Percentiles rank a stretch among this genome's conserved stretches.
Evolutionary conservation across 2,888 invertebrate genomes (phyloP).

Genomic region (Acrobasis consociella): DNA sequence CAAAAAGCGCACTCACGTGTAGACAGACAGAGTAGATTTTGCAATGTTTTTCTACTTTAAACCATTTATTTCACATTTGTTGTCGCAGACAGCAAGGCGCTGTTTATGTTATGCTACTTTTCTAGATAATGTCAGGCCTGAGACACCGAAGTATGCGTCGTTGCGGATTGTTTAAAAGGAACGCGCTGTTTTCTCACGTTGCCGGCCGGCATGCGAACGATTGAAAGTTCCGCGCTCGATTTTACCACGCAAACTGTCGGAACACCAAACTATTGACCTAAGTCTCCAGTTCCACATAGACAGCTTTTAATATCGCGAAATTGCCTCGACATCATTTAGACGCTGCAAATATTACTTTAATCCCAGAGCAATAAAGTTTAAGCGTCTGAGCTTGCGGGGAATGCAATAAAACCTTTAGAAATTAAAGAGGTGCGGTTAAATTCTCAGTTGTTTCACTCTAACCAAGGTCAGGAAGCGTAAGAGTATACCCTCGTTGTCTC

Average conservation of each 20-base stretch:
- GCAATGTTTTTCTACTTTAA: not conserved
- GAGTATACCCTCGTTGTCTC: conserved; percentile 61
- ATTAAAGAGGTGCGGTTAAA: conserved; percentile 67
- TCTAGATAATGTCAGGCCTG: not conserved
- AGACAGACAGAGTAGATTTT: conserved; percentile 13
- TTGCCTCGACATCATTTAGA: conserved; percentile 79
- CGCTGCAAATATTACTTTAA: conserved; percentile 82
- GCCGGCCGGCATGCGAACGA: conserved; percentile 65
- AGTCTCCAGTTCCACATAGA: conserved; percentile 67
- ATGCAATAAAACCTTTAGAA: conserved; percentile 81
- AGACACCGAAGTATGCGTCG: conserved; percentile 51
- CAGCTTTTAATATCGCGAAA: conserved; percentile 79
- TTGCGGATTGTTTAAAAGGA: conserved; percentile 66
- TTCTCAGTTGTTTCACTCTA: conserved; percentile 73
- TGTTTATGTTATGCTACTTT: conserved; percentile 1
- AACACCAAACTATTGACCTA: conserved; percentile 76
- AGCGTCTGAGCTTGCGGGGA: conserved; percentile 79
- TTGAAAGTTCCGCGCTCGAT: conserved; percentile 63
- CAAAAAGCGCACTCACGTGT: not conserved
- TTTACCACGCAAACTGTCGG: conserved; percentile 68
- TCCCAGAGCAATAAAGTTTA: conserved; percentile 81
- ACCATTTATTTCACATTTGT: conserved; percentile 5
- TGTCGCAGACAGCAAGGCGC: not conserved
- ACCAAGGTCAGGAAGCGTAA: conserved; percentile 61
- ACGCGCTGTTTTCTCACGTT: conserved; percentile 72